Base-by-base conservation (phyloP, 1,140 invertebrate species). In the Cyclargus thomasi region DNA sequence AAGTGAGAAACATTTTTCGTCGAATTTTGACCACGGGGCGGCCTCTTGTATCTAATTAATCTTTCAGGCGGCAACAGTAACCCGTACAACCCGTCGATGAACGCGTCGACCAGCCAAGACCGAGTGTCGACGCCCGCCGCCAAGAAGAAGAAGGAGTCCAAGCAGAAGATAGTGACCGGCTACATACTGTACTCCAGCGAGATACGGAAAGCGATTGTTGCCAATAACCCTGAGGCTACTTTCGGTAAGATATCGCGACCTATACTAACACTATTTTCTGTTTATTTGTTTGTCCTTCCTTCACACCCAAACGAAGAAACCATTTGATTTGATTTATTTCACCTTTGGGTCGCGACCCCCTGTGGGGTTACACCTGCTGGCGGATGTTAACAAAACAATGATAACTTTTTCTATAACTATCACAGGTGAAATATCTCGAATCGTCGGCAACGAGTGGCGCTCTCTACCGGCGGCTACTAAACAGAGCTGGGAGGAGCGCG, bases 181-280 rank as follows among this genome's bases (percentile, higher is more conserved):
- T 99, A 99, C 91, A 99, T 99, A 81, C 93, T 99, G 22, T 99
- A 99, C 92, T 99, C 99, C 16, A 96, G 97, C 85, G 99, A 99
- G 92, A 95, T 99, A 47, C 93, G 99, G 92, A 98, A 94, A 89
- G 94, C 98, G 85, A 94, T 97, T 84, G 91, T 92, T 68, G 85
- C 95, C 78, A 94, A 96, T 81, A 98, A 99, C 92, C 98, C 98
- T 5, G 97, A 98, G 70, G 95, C 96, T 64, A 95, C 95, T 21
- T 99, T 99, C 91, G 99, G 99, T 91, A 66, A 86, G 82, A 67
- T 66, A 20, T 39, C n/a, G n/a, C n/a, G n/a, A n/a, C n/a, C n/a
- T n/a, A n/a, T n/a, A n/a, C n/a, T n/a, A n/a, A n/a, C n/a, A n/a
- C n/a, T n/a, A n/a, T n/a, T n/a, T n/a, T n/a, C n/a, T n/a, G n/a